A percentile compares a stretch with the other conserved stretches of the same genome.
phyloP scores from a whole-genome alignment of 2,797 vertebrate genomes.

The Dicrostonyx torquatus region DNA sequence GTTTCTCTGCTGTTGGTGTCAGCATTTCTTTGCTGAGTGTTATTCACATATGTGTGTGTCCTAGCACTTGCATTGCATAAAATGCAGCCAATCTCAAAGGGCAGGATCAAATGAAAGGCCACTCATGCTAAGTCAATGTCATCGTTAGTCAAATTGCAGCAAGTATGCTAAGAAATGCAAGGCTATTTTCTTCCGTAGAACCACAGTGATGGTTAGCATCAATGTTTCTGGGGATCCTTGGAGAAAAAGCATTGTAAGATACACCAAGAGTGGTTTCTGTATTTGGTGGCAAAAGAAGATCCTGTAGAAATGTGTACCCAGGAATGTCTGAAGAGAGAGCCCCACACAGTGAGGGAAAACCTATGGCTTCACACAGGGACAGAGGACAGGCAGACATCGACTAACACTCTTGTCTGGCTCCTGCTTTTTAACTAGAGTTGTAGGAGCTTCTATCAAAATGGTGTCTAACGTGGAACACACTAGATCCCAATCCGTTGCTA shows the following conservation, averaged over 20 bases:
- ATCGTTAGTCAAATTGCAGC: not conserved
- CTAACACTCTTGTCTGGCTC: not conserved
- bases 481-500: not conserved
- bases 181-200: slow-evolving; percentile 22
- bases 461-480: not conserved
- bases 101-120: slow-evolving; percentile 40
- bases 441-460: not conserved
- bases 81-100: slow-evolving; percentile 44
- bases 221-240: slow-evolving; percentile 14
- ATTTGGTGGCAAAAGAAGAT: slow-evolving; percentile 26
- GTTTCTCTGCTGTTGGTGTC: slow-evolving; percentile 43
- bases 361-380: not conserved
- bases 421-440: not conserved
- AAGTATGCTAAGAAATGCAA: slow-evolving; percentile 1
- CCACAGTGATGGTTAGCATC: slow-evolving; percentile 35
- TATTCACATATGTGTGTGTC: not conserved
- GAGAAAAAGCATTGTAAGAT: slow-evolving; percentile 35
- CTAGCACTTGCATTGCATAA: slow-evolving; percentile 15
- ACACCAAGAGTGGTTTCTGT: not conserved
- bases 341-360: not conserved
- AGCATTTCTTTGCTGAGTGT: slow-evolving; percentile 37
- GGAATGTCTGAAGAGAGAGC: slow-evolving; percentile 15
- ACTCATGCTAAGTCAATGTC: slow-evolving; percentile 51
- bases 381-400: not conserved
- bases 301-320: not conserved